Conservation (phyloP, 2,888 invertebrate genomes). For the Drosophila pseudotalamancana region DNA sequence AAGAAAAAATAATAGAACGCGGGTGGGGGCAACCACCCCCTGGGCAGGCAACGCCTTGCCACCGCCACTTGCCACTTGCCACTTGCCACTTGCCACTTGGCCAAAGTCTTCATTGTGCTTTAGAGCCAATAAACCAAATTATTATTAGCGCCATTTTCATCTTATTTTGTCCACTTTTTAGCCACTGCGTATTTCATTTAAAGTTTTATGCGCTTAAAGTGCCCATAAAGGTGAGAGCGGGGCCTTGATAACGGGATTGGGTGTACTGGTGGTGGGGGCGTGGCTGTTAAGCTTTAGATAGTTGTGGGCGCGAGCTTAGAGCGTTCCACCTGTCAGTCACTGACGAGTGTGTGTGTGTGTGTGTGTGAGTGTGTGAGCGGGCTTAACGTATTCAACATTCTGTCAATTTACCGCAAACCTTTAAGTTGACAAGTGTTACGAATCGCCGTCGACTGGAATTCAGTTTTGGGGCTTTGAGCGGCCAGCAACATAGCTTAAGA, state of each 20-base stretch:
- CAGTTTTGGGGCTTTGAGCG: conserved; percentile 20
- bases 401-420: conserved; percentile 66
- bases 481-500: conserved; percentile 49
- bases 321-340: conserved; percentile 42
- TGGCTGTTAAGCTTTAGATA: conserved; percentile 9
- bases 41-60: conserved; percentile 36
- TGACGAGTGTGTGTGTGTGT: neutral
- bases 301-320: conserved; percentile 24
- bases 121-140: conserved; percentile 83
- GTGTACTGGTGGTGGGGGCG: neutral
- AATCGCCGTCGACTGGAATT: conserved; percentile 34
- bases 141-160: conserved; percentile 82
- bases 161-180: conserved; percentile 20
- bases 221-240: conserved; percentile 36
- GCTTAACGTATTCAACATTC: conserved; percentile 61
- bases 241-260: neutral
- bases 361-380: conserved; percentile 4
- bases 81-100: no score
- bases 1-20: conserved; percentile 39
- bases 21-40: conserved; percentile 15
- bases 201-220: conserved; percentile 71
- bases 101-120: conserved; percentile 81
- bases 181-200: conserved; percentile 71
- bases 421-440: conserved; percentile 79
- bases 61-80: no score